Evolutionary conservation across 2,113 vertebrate genomes (phyloP).

Genomic region (Nothocercus nigrocapillus): DNA sequence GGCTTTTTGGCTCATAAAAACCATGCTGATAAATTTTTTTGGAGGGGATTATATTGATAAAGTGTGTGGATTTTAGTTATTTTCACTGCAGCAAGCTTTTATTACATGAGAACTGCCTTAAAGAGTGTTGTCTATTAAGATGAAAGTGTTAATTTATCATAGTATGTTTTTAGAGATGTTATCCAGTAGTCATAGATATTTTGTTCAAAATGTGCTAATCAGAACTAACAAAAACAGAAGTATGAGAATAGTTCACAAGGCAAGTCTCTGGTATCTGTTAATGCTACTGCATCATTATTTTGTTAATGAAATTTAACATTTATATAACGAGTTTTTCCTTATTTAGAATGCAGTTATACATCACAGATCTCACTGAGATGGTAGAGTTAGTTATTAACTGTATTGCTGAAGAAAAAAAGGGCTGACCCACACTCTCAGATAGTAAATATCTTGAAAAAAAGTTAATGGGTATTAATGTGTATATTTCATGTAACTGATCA

Average conservation of each 20-base stretch:
- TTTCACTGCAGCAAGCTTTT: neutral
- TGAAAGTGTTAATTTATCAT: neutral
- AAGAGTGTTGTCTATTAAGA: neutral
- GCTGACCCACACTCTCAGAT: neutral
- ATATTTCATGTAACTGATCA: neutral
- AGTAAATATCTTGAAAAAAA: neutral
- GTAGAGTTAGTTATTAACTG: neutral
- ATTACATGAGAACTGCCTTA: neutral
- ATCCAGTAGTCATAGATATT: neutral
- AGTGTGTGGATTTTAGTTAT: neutral
- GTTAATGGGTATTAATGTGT: neutral
- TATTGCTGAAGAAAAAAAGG: neutral
- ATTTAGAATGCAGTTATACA: neutral
- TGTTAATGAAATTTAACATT: neutral
- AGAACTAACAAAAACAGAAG: neutral
- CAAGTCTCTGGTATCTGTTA: neutral
- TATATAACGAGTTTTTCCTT: neutral
- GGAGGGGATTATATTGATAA: neutral
- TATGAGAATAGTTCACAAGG: neutral
- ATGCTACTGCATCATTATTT: neutral
- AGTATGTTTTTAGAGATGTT: neutral
- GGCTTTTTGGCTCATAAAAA: no score
- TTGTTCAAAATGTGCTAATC: neutral
- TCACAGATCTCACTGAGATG: neutral
- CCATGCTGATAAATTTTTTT: no score